These are phyloP conservation scores for Nemoura dubitans DNA, from an alignment of 2,888 invertebrate genomes.

Conservation along the genomic window DNA sequence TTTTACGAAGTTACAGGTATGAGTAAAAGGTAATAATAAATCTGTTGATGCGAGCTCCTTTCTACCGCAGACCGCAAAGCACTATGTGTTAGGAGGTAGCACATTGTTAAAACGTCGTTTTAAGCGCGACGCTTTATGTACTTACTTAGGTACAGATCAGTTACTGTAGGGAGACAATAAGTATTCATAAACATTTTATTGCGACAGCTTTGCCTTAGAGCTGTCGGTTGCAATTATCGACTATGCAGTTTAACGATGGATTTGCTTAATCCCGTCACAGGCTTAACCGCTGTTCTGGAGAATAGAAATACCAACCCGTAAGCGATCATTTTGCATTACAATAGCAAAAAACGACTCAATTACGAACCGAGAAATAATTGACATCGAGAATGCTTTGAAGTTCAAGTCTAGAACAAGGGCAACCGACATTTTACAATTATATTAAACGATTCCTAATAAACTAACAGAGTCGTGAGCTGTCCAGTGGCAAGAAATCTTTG, in stretches of 20 bases:
- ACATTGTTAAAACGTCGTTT: background rate
- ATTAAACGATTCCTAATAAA: background rate
- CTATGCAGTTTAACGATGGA: background rate
- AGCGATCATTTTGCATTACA: background rate
- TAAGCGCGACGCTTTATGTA: background rate
- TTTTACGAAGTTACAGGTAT: background rate
- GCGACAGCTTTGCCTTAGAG: background rate
- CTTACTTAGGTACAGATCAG: background rate
- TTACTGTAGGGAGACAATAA: background rate
- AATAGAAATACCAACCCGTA: background rate
- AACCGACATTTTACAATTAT: background rate
- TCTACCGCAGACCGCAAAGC: background rate
- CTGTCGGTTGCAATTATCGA: background rate
- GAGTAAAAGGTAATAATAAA: background rate
- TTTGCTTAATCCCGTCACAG: background rate
- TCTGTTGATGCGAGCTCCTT: background rate
- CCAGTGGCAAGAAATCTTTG: background rate
- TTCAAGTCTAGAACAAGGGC: background rate
- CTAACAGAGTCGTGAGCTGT: background rate
- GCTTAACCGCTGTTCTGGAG: too few relatives aligned
- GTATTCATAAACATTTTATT: background rate
- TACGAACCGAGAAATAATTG: background rate
- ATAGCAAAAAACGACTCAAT: background rate
- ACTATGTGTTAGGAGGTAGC: background rate
- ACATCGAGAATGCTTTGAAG: background rate